Evolutionary conservation across 64 coral and sea anemone species (phyloP), one percentile per base, ranked within the genome.

Genomic region (Montipora capricornis): DNA sequence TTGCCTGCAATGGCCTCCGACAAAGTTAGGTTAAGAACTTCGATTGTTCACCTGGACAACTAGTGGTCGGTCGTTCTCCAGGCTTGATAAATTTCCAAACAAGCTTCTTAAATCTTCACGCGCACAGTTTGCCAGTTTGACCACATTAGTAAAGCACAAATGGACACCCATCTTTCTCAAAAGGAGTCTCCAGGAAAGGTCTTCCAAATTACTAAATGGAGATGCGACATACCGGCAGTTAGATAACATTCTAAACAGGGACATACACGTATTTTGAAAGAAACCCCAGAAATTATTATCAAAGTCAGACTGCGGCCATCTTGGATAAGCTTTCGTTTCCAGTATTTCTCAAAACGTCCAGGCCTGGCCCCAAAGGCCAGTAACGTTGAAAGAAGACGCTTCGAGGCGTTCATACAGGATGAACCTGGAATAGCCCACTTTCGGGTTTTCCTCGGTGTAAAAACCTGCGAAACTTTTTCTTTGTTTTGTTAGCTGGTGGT

Each of bases 121-220:
- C 13, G 8, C 60, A 5, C 3, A 47, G 64, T 86, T 64, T 1
- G 22, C 16, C 14, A 19, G 6, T 71, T 20, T 86, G 15, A 51
- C 37, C 6, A 49, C 14, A 70, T 14, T 69, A 1, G 82, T 70
- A 49, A 86, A 86, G 44, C 64, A 86, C 66, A 86, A n/a, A 71
- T 86, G 62, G 22, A 86, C 82, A 71, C 82, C 82, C 2, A 86
- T 10, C 17, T 86, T 71, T 3, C 82, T 86, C 24, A 86, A 50
- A 70, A 86, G 82, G 3, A 86, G 37, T 17, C 82, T 86, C 82
- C 82, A 86, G 46, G 82, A 86, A 13, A 86, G 82, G 50, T 86
- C 82, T 86, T 86, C 62, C 8, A 86, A 68, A 86, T 49, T 86
- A 9, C 62, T 5, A 20, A 73, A 86, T 47, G 82, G 82, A 8